phyloP scores from a whole-genome alignment of 2,797 vertebrate genomes.

The Micromesistius poutassou region DNA sequence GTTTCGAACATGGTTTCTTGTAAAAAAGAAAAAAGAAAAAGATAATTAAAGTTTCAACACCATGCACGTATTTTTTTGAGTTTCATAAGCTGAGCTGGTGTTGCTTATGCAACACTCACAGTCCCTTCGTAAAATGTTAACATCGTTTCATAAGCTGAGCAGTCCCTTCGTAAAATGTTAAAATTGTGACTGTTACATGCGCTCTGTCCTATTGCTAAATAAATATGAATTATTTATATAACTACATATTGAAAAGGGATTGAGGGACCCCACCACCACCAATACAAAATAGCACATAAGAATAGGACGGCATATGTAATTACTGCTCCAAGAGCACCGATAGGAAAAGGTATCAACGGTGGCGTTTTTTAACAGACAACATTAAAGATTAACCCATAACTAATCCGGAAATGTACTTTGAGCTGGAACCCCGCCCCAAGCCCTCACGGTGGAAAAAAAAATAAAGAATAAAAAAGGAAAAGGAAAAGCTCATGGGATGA shows the following conservation, averaged over 20 bases:
- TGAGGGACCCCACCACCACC: not conserved
- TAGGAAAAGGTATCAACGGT: too few relatives aligned
- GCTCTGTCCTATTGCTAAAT: not conserved
- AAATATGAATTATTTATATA: not conserved
- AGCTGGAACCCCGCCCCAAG: not conserved
- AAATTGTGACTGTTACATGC: not conserved
- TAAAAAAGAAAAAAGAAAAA: too few relatives aligned
- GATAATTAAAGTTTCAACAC: too few relatives aligned
- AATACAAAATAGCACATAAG: not conserved
- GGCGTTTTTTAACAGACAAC: not conserved
- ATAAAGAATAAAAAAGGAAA: not conserved
- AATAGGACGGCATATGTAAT: not conserved
- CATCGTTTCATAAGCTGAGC: not conserved
- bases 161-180: not conserved
- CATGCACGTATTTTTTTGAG: too few relatives aligned
- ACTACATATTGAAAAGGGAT: conserved; percentile 2
- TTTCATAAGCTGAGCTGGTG: not conserved
- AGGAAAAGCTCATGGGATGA: not conserved
- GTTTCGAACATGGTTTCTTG: too few relatives aligned
- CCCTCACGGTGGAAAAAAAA: too few relatives aligned
- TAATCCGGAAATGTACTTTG: not conserved
- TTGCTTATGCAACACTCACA: not conserved
- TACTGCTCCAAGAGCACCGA: too few relatives aligned
- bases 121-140: not conserved
- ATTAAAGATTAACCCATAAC: not conserved